Evolutionary conservation across 2,113 vertebrate genomes (phyloP).

Genomic region (Phaethornis superciliosus): DNA sequence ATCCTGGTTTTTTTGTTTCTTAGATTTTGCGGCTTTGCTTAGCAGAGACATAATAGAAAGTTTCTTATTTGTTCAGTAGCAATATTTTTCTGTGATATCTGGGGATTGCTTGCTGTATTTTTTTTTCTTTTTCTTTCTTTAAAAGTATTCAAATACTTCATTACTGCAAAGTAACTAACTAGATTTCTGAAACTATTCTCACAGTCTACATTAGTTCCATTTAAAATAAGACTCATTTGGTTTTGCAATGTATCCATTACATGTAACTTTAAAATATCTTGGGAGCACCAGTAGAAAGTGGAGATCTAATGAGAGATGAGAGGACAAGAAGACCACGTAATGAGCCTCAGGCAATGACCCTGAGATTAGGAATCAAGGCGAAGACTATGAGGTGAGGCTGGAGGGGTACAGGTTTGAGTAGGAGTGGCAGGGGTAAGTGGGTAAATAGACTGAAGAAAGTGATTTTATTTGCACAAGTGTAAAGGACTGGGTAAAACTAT

Average conservation of each 20-base stretch:
- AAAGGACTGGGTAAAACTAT: neutral
- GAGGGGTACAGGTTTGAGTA: neutral
- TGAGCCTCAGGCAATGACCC: neutral
- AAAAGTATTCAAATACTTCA: neutral
- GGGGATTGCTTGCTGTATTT: neutral
- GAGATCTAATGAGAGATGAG: neutral
- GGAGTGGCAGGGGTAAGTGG: neutral
- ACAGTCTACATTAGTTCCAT: neutral
- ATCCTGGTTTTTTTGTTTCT: neutral
- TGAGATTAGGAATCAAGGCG: neutral
- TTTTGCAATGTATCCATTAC: neutral
- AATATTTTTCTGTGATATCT: neutral
- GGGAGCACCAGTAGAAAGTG: neutral
- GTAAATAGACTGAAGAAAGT: neutral
- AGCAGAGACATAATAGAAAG: neutral
- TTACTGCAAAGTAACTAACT: neutral
- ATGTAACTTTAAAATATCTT: neutral
- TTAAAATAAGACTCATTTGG: neutral
- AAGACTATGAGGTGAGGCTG: neutral
- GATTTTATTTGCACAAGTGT: neutral
- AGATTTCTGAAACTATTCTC: neutral
- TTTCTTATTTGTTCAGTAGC: neutral
- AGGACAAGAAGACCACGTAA: neutral
- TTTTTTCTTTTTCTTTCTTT: neutral
- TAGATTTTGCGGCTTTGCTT: neutral